Conservation (phyloP, 2,113 vertebrate genomes). For the Daubentonia madagascariensis region DNA sequence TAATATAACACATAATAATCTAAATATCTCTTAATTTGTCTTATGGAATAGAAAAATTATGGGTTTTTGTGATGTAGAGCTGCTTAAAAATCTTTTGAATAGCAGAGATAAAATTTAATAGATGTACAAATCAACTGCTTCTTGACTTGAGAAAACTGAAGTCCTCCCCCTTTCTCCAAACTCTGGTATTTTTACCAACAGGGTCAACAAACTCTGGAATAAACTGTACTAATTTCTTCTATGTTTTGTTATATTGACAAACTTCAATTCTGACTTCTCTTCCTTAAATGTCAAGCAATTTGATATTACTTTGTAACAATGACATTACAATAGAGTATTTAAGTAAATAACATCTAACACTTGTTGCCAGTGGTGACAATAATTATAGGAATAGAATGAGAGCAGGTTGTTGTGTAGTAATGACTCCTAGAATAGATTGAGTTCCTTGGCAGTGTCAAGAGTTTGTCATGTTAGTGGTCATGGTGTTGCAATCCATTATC, state of each 20-base stretch:
- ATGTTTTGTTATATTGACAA: conserved; percentile 10
- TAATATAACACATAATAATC: background rate
- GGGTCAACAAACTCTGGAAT: background rate
- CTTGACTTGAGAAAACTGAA: conserved; percentile 19
- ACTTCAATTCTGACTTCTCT: conserved; percentile 45
- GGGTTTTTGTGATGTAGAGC: background rate
- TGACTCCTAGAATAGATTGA: background rate
- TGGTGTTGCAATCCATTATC: conserved; percentile 31
- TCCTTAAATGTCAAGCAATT: conserved; percentile 47
- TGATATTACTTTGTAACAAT: background rate
- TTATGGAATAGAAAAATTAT: conserved; percentile 17
- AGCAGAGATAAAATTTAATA: conserved; percentile 25
- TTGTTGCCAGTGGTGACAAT: conserved; percentile 22
- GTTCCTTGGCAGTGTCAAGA: background rate
- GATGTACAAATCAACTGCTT: conserved; percentile 7
- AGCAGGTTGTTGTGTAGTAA: background rate
- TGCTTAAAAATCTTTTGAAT: conserved; percentile 22
- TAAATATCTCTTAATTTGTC: conserved; percentile 33
- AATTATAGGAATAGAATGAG: conserved; percentile 35
- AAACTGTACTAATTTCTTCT: conserved; percentile 19
- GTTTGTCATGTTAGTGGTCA: conserved; percentile 40
- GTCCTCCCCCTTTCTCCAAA: background rate
- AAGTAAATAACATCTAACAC: conserved; percentile 5
- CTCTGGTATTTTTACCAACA: conserved; percentile 25
- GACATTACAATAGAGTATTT: conserved; percentile 29